Evolutionary conservation across 2,888 invertebrate species (phyloP), one percentile per base, ranked within the genome.

Genomic region (Epirrita christyi): DNA sequence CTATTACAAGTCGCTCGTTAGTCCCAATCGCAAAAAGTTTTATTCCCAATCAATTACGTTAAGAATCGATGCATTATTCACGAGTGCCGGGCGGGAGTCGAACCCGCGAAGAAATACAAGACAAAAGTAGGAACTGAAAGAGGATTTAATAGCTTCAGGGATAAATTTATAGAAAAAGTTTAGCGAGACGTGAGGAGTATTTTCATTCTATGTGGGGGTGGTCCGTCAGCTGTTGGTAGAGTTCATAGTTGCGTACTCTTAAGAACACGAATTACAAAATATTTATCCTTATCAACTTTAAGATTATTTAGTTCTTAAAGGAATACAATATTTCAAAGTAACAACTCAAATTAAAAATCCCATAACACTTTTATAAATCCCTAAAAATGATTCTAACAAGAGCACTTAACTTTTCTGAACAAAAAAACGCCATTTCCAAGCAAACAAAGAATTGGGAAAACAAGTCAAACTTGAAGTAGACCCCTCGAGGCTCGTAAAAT

Each of bases 11-110:
- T 7, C 36, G 36, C 56, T 56, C 56, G 56, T 51, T 51, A 56
- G 42, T 41, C 29, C 11, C 10, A 36, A 21, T 59, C 55, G 47
- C 60, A 59, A 68, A 43, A 55, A 50, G 50, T 50, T 50, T 55
- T 42, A 50, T 46, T 37, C 63, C 64, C 68, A 71, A 78, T 78
- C 77, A 78, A 77, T 79, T 76, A 78, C 67, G 53, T 40, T 40
- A 38, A 59, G 51, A 45, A 46, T 56, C 41, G 50, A 74, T 73
- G 73, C 71, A 73, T 73, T 71, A 75, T 74, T 75, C 73, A 78
- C 71, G 45, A 46, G 48, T n/a, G n/a, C n/a, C n/a, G n/a, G n/a
- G 11, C 40, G 52, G 52, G 53, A 44, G 14, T 53, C 60, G 49
- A 60, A 49, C 59, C 48, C 14, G 54, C 50, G 50, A 55, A 43